phyloP scores from a whole-genome alignment of 2,113 vertebrate genomes.

The Calonectris borealis region DNA sequence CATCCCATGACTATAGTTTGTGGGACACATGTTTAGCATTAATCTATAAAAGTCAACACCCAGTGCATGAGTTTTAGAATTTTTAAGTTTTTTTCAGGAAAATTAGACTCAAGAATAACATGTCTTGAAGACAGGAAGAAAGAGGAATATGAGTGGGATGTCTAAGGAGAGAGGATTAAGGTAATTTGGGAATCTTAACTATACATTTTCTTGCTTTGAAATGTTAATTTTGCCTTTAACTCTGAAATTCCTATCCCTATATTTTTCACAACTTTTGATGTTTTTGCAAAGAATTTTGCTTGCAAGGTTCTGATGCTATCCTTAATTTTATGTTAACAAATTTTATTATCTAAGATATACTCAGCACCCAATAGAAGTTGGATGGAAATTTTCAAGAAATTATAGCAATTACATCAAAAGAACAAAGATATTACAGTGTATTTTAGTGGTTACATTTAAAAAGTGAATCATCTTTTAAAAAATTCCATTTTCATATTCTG shows the following conservation, averaged over 20 bases:
- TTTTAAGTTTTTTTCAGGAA: not conserved
- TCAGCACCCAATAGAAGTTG: not conserved
- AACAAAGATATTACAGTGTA: constrained; percentile 21
- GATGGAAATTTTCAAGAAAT: constrained; percentile 28
- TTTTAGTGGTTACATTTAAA: constrained; percentile 21
- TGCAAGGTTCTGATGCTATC: not conserved
- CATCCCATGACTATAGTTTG: not conserved
- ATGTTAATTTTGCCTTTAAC: not conserved
- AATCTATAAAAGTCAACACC: not conserved
- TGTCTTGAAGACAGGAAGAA: not conserved
- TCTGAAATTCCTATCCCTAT: not conserved
- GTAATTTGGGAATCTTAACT: not conserved
- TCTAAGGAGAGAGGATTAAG: not conserved
- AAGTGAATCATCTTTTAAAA: not conserved
- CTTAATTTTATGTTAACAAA: not conserved
- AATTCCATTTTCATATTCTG: not conserved
- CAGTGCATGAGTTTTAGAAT: not conserved
- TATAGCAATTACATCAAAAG: constrained; percentile 11
- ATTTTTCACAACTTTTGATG: not conserved
- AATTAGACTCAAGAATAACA: not conserved
- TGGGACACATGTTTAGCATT: not conserved
- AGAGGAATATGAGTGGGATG: not conserved
- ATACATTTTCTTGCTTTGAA: not conserved
- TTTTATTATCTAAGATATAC: constrained; percentile 6
- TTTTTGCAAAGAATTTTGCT: not conserved